Percentiles rank a stretch among this genome's conserved stretches.
Evolutionary conservation across 2,797 vertebrate genomes (phyloP).

Genomic region (Gephyroberyx darwinii): DNA sequence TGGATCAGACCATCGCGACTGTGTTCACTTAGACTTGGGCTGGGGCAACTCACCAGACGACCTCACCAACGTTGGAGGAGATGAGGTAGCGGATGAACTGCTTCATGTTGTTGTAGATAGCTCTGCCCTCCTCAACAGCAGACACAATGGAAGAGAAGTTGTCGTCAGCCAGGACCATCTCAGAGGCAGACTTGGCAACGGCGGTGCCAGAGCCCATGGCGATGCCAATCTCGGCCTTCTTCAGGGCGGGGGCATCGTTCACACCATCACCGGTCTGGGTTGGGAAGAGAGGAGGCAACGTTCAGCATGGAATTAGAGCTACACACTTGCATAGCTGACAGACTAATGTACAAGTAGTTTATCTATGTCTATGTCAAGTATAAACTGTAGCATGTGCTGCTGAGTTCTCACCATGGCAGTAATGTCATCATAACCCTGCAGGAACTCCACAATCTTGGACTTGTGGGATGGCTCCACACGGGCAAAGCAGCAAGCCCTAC

Average conservation of each 20-base stretch:
- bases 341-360: no score
- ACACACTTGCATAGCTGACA: background rate
- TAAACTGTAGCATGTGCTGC: background rate
- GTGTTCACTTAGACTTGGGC: background rate
- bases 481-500: conserved; percentile 90
- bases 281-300: background rate
- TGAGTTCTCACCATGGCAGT: conserved; percentile 89
- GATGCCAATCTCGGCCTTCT: conserved; percentile 97
- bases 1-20: background rate
- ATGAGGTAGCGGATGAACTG: conserved; percentile 98
- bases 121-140: conserved; percentile 95
- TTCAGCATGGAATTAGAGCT: background rate
- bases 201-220: conserved; percentile 98
- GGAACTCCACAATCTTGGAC: conserved; percentile 95
- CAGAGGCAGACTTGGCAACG: conserved; percentile 95
- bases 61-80: conserved; percentile 96
- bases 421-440: conserved; percentile 91
- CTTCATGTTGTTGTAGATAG: conserved; percentile 99
- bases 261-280: conserved; percentile 93
- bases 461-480: conserved; percentile 95
- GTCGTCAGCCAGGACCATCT: conserved; percentile 97
- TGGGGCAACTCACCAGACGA: conserved; percentile 88
- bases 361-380: background rate
- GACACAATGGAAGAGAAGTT: conserved; percentile 96
- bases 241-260: conserved; percentile 95